A percentile compares a stretch with the other conserved stretches of the same genome.
phyloP scores from a whole-genome alignment of 2,888 invertebrate genomes.

The Coelinius sp. region DNA sequence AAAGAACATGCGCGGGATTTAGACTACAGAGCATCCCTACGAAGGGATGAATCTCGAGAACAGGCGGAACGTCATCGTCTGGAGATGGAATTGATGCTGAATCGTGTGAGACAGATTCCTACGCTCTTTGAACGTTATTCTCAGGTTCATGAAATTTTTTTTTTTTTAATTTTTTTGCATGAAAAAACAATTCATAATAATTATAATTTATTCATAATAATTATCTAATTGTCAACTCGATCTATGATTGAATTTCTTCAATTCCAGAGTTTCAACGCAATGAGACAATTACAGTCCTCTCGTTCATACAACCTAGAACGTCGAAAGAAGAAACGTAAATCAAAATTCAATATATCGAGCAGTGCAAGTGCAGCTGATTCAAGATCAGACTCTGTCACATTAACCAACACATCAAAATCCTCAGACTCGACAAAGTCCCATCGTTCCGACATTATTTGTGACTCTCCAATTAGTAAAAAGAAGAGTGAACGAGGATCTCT shows the following conservation, averaged over 20 bases:
- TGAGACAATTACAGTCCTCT: constrained; percentile 47
- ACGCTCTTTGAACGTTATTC: constrained; percentile 81
- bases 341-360: constrained; percentile 52
- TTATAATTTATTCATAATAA: no score
- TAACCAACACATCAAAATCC: constrained; percentile 60
- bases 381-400: constrained; percentile 61
- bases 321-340: constrained; percentile 53
- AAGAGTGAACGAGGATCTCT: constrained; percentile 63
- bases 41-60: constrained; percentile 79
- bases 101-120: constrained; percentile 79
- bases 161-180: neutral
- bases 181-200: neutral
- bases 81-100: constrained; percentile 82
- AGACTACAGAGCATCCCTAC: constrained; percentile 77
- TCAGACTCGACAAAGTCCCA: constrained; percentile 54
- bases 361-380: constrained; percentile 54
- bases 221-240: no score
- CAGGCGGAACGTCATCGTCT: constrained; percentile 78
- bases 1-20: constrained; percentile 77
- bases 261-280: constrained; percentile 54
- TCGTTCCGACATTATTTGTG: constrained; percentile 54
- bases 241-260: neutral
- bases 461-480: constrained; percentile 57
- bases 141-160: constrained; percentile 69
- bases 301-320: constrained; percentile 43